Conservation (phyloP, 2,888 invertebrate species). For the Lepeophtheirus nordmannii region DNA sequence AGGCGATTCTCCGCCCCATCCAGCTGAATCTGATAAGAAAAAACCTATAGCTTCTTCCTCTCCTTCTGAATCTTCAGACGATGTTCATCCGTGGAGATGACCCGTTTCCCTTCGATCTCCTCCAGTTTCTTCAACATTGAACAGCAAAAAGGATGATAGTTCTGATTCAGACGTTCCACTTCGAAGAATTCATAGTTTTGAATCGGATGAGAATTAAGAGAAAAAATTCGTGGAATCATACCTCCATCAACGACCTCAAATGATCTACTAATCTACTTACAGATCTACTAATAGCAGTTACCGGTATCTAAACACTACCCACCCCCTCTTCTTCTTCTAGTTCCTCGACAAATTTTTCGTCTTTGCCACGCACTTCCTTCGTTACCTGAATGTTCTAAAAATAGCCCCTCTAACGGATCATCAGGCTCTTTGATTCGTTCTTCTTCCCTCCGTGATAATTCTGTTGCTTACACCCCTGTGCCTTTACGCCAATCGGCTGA, state of each 20-base stretch:
- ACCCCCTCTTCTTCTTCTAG: not conserved
- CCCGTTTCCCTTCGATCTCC: constrained; percentile 43
- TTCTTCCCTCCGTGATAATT: not conserved
- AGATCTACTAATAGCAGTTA: not conserved
- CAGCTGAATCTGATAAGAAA: not conserved
- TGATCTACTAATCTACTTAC: too few relatives aligned
- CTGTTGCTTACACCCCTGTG: not conserved
- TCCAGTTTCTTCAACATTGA: constrained; percentile 24
- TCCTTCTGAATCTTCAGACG: constrained; percentile 33
- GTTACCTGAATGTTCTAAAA: not conserved
- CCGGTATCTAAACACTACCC: constrained; percentile 1
- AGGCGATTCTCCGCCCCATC: not conserved
- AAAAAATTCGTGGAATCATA: not conserved
- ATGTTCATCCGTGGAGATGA: constrained; percentile 50
- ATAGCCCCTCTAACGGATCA: not conserved
- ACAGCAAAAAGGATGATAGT: constrained; percentile 24
- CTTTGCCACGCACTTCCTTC: not conserved
- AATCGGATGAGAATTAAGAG: constrained; percentile 52
- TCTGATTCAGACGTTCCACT: constrained; percentile 46
- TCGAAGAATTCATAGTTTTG: constrained; percentile 68
- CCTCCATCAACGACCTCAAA: too few relatives aligned
- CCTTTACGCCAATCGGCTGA: not conserved
- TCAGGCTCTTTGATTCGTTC: not conserved
- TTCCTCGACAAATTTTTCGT: not conserved
- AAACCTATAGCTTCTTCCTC: not conserved